Evolutionary conservation across 2,888 invertebrate genomes (phyloP), one percentile per base, ranked within the genome.

Genomic region (Hemistola chrysoprasaria): DNA sequence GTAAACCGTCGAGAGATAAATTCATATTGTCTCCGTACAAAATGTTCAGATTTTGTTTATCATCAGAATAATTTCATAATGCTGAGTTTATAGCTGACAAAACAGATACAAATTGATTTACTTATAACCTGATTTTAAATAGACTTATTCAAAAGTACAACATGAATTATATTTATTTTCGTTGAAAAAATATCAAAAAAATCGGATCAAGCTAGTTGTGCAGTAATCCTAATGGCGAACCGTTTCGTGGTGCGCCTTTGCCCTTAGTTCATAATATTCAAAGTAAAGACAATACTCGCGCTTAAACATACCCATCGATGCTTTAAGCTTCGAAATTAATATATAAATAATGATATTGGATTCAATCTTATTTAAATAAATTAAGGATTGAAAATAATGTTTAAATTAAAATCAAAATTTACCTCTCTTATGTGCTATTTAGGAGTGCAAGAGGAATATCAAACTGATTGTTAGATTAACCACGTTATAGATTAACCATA

Each of bases 121-220:
- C 63, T 71, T 77, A 79, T 72, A 78, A 84, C 85, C 76, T 85
- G 87, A 87, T 87, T 87, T 80, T 79, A 80, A 78, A 81, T 81
- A 82, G 75, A 79, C 77, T 79, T 85, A 79, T 77, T 71, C 69
- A 80, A 80, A 77, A 80, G 63, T 81, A 78, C 73, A 81, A 75
- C 71, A 75, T 84, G 84, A 81, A 84, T 43, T 38, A 38, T 42
- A 37, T 43, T 74, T 74, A 85, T 78, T 71, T n/a, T 68, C 85
- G 73, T 82, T 85, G 83, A 87, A 87, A 87, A 87, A 82, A 81
- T 74, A 78, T 86, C 84, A 82, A 86, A 87, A 86, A 87, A 77
- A 73, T 69, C 66, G 76, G 71, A 80, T 76, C 73, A 5, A 38
- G 71, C 70, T 67, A 69, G 75, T 71, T 60, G 65, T 71, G 78